These are phyloP conservation scores for Drosophila aldrichi DNA, from an alignment of 2,888 invertebrate species.

Conservation along the genomic window DNA sequence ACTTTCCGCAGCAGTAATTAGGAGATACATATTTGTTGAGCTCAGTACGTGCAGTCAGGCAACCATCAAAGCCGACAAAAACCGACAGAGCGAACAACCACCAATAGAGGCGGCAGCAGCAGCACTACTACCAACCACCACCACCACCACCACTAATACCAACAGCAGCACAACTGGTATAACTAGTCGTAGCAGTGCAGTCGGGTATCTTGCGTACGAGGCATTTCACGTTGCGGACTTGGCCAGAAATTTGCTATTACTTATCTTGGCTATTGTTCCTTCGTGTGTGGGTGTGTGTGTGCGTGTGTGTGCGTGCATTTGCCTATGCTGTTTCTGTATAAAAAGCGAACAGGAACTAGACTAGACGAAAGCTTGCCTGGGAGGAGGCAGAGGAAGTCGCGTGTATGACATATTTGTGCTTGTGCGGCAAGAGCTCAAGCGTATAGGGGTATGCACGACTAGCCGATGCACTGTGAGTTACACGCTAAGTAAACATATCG, in stretches of 20 bases:
- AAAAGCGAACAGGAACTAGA: constrained; percentile 19
- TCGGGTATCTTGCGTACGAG: constrained; percentile 16
- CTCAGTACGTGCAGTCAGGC: constrained; percentile 49
- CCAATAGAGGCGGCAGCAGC: constrained; percentile 3
- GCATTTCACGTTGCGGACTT: constrained; percentile 46
- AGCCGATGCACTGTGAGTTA: background rate
- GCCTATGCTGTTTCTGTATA: constrained; percentile 61
- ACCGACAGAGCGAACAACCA: constrained; percentile 15
- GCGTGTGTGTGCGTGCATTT: constrained; percentile 46
- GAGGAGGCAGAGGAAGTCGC: background rate
- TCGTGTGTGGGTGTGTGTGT: constrained; percentile 15
- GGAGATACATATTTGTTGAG: constrained; percentile 58
- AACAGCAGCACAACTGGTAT: constrained; percentile 15
- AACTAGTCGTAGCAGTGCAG: constrained; percentile 63
- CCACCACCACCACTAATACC: too few relatives aligned
- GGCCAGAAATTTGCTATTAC: constrained; percentile 73
- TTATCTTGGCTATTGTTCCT: constrained; percentile 66
- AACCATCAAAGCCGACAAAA: constrained; percentile 6
- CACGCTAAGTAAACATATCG: background rate
- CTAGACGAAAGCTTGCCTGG: constrained; percentile 7
- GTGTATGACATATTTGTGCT: constrained; percentile 33
- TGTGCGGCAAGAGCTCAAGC: background rate
- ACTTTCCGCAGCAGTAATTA: constrained; percentile 67
- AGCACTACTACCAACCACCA: background rate
- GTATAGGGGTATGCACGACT: background rate